Evolutionary conservation across 1,140 invertebrate genomes (phyloP), one percentile per base, ranked within the genome.

Genomic region (Neelides sp.): DNA sequence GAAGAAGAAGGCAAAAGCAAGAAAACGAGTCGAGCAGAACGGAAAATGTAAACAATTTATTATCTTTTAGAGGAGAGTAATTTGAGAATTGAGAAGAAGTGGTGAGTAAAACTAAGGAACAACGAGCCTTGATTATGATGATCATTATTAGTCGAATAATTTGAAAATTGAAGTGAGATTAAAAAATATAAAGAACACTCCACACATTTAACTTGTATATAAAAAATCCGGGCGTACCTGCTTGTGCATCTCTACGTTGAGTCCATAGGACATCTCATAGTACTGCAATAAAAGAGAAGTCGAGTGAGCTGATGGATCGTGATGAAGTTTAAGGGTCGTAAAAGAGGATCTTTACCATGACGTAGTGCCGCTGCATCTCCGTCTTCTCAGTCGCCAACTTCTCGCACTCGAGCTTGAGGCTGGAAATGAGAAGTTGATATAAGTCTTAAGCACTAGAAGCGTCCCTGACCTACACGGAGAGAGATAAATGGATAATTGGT

Each of bases 161-260:
- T n/a, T n/a, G n/a, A n/a, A n/a, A n/a, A n/a, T n/a, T n/a, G n/a
- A n/a, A n/a, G n/a, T n/a, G n/a, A n/a, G n/a, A n/a, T n/a, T n/a
- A n/a, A n/a, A n/a, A n/a, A n/a, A n/a, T n/a, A n/a, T n/a, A n/a
- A n/a, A n/a, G n/a, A n/a, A n/a, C n/a, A n/a, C n/a, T n/a, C n/a
- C n/a, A n/a, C n/a, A n/a, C n/a, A n/a, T n/a, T n/a, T n/a, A n/a
- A n/a, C n/a, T n/a, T n/a, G n/a, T n/a, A n/a, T n/a, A n/a, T n/a
- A n/a, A n/a, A n/a, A n/a, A n/a, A n/a, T n/a, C n/a, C n/a, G n/a
- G 35, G 12, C 78, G 79, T 78, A 93, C 88, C 83, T 96, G 95
- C 80, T 98, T 98, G 73, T 96, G 92, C 90, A 98, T 95, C 78
- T 98, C 95, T 63, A 97, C 91, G 72, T 97, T 97, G 66, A 98